These are phyloP conservation scores for Gallinago nigripennis DNA, from an alignment of 2,797 vertebrate genomes.

Conservation along the genomic window DNA sequence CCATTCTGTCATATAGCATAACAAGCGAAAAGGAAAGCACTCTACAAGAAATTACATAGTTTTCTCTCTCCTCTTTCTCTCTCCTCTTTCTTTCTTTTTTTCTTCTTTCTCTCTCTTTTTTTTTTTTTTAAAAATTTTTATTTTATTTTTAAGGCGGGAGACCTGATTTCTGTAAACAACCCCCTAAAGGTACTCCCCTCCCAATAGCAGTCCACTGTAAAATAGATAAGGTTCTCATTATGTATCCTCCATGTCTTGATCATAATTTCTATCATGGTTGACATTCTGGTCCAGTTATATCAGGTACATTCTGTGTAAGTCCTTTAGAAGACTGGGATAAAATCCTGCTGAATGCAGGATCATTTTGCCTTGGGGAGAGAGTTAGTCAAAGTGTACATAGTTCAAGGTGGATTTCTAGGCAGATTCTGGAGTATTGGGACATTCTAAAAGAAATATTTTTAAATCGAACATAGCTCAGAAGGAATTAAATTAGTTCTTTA, in stretches of 20 bases:
- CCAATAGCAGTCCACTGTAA: constrained; percentile 48
- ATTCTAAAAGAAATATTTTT: constrained; percentile 65
- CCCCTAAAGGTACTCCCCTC: constrained; percentile 64
- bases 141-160: background rate
- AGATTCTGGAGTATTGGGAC: constrained; percentile 29
- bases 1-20: background rate
- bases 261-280: constrained; percentile 72
- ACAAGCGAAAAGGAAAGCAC: background rate
- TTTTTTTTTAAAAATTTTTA: too few relatives aligned
- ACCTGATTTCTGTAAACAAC: constrained; percentile 68
- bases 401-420: constrained; percentile 67
- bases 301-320: constrained; percentile 54
- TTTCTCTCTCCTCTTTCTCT: background rate
- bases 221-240: constrained; percentile 69
- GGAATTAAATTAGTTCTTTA: constrained; percentile 80
- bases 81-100: background rate
- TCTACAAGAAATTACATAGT: background rate
- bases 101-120: background rate
- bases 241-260: constrained; percentile 57
- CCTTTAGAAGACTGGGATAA: constrained; percentile 67
- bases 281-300: constrained; percentile 66
- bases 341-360: constrained; percentile 64
- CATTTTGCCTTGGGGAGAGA: constrained; percentile 63
- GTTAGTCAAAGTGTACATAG: constrained; percentile 60
- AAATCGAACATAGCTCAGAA: constrained; percentile 66